Evolutionary conservation across 1,140 invertebrate species (phyloP).

Genomic region (Drosophila bipectinata): DNA sequence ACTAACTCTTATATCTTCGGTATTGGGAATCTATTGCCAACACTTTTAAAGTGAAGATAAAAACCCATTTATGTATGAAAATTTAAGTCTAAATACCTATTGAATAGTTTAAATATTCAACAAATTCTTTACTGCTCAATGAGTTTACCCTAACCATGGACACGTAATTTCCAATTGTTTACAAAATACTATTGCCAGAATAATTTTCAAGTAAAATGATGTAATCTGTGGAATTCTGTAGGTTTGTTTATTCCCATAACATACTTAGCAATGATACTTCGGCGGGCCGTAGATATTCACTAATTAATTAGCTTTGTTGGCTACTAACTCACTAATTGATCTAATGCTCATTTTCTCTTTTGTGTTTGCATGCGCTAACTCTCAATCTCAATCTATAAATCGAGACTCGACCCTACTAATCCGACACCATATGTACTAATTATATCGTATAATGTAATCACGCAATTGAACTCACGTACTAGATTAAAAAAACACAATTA

Average conservation of each 20-base stretch:
- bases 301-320: conserved; percentile 15
- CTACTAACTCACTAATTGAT: conserved; percentile 48
- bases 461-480: conserved; percentile 37
- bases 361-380: conserved; percentile 73
- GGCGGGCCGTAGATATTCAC: conserved; percentile 20
- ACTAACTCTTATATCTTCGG: too few relatives aligned
- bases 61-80: too few relatives aligned
- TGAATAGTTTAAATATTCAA: too few relatives aligned
- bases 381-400: conserved; percentile 39
- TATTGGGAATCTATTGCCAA: too few relatives aligned
- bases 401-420: conserved; percentile 51
- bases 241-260: neutral
- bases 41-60: too few relatives aligned
- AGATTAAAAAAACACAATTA: conserved; percentile 57
- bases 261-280: conserved; percentile 1
- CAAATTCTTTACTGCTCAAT: too few relatives aligned
- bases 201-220: neutral
- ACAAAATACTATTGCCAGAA: neutral
- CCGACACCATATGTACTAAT: conserved; percentile 42
- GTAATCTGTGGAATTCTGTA: neutral
- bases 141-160: too few relatives aligned
- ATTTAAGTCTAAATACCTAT: too few relatives aligned
- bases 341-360: conserved; percentile 64
- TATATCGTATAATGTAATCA: conserved; percentile 31
- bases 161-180: neutral